Base-by-base conservation (phyloP, 2,113 vertebrate species). In the Lycaon pictus region DNA sequence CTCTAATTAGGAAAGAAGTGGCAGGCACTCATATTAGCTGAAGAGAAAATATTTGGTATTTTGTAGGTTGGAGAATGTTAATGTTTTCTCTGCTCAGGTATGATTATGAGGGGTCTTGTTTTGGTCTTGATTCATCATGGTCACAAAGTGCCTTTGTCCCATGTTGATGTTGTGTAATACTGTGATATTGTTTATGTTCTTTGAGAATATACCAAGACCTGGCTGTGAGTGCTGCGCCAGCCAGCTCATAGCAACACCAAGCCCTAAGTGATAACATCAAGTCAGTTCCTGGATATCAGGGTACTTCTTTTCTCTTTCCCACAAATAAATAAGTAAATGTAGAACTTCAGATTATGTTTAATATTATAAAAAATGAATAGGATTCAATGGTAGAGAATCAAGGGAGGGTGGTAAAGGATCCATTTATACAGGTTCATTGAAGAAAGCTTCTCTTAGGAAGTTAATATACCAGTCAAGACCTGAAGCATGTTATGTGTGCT, bases 251-350 rank as follows among this genome's bases (percentile, higher is more conserved):
- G 37, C 37, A 69, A 35, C 37, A 76, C 37, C 82, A 93, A 87
- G 53, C 20, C 76, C 87, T 53, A 53, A 71, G 9, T 12, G 58
- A 87, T 58, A 56, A 9, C 76, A 56, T 65, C 82, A 55, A 43
- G 16, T 53, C 35, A 60, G 35, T 11, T 76, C 43, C 62, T 67
- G 32, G 25, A 17, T 62, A 69, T 43, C 92, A 80, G 80, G 63
- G 11, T 29, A 22, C 43, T 48, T 3, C 71, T 87, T 81, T 76
- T 90, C 62, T 85, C 71, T 96, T 90, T 88, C 62, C 93, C n/a
- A 85, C 23, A 63, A 77, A 62, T 81, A 62, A 60, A 65, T 37
- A 55, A 55, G 69, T 62, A 83, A 90, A 74, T 65, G 29, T 32
- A 81, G 56, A 86, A 79, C 48, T 86, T 51, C 58, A 55, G 37